Conservation (phyloP, 30 jellyfish, hydroid and myxozoan genomes). For the Catostylus mosaicus region DNA sequence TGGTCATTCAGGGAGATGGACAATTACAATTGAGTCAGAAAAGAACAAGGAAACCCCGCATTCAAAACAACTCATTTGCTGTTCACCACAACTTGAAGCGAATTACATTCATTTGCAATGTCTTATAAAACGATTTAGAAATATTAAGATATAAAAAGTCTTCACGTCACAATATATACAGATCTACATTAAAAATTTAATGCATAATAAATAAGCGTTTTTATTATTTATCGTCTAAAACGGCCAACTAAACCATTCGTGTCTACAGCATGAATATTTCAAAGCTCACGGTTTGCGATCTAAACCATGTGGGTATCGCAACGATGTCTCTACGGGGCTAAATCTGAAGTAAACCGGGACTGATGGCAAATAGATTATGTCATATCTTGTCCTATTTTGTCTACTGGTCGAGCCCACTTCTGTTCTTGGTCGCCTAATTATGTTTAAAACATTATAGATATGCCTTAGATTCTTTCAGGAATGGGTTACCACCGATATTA, state of each 20-base stretch:
- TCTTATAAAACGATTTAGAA: not conserved
- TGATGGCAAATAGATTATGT: no score
- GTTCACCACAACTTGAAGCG: not conserved
- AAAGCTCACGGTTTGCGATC: no score
- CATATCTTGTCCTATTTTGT: no score
- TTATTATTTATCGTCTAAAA: constrained; percentile 27
- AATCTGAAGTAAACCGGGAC: no score
- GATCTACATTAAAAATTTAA: constrained; percentile 48
- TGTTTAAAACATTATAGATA: no score
- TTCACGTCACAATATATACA: constrained; percentile 29
- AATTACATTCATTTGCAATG: not conserved
- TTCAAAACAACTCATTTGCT: not conserved
- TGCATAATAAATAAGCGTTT: constrained; percentile 63
- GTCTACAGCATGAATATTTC: not conserved
- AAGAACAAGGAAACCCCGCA: not conserved
- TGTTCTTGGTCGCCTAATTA: no score
- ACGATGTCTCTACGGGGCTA: no score
- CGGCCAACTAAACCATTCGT: constrained; percentile 3
- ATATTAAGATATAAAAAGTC: not conserved
- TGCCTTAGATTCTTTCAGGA: no score
- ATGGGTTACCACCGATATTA: no score
- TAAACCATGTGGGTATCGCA: no score
- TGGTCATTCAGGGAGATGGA: not conserved
- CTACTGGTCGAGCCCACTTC: no score
- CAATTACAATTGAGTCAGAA: not conserved